Conservation (phyloP, 2,888 invertebrate genomes). For the Papilio gigon region DNA sequence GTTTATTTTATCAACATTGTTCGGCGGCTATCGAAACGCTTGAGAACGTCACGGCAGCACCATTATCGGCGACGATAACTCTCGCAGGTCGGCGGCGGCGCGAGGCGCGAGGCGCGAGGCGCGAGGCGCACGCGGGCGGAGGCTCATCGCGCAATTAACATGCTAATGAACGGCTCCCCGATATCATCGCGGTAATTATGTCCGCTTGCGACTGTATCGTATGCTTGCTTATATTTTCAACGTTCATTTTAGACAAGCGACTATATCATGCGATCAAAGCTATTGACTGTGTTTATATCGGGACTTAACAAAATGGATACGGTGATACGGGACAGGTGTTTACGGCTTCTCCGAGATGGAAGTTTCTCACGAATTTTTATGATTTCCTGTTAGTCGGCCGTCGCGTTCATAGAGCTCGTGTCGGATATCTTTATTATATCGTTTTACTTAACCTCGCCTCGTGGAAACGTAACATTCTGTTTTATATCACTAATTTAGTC, state of each 20-base stretch:
- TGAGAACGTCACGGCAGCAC: constrained; percentile 41
- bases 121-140: constrained; percentile 50
- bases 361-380: constrained; percentile 79
- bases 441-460: constrained; percentile 65
- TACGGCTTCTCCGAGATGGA: constrained; percentile 53
- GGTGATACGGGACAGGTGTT: constrained; percentile 53
- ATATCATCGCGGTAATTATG: constrained; percentile 80
- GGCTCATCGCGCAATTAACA: constrained; percentile 76
- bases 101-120: constrained; percentile 47
- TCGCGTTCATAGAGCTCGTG: constrained; percentile 63
- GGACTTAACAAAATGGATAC: constrained; percentile 34
- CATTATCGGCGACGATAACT: constrained; percentile 57
- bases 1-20: constrained; percentile 42
- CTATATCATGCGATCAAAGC: constrained; percentile 52
- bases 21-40: constrained; percentile 42
- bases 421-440: constrained; percentile 74
- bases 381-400: constrained; percentile 76
- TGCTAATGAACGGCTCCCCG: constrained; percentile 77
- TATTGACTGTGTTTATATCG: constrained; percentile 46
- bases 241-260: constrained; percentile 61
- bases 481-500: constrained; percentile 71
- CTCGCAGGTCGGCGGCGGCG: constrained; percentile 51
- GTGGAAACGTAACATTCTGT: constrained; percentile 62
- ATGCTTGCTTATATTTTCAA: constrained; percentile 65
- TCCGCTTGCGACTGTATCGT: constrained; percentile 72